A percentile compares a stretch with the other conserved stretches of the same genome.
These are phyloP conservation scores for Hycleus cichorii DNA, from an alignment of 1,140 invertebrate species.

Conservation along the genomic window DNA sequence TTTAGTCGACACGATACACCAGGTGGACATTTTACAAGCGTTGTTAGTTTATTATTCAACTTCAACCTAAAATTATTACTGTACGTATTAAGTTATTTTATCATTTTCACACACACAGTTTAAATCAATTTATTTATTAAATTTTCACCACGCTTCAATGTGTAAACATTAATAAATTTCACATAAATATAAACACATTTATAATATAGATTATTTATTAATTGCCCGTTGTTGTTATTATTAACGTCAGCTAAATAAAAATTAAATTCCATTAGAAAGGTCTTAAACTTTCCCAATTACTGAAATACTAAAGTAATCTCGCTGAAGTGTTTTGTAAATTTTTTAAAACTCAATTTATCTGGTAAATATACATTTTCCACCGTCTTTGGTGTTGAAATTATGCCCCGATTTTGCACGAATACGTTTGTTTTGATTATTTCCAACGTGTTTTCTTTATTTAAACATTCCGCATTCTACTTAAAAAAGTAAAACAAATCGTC, in stretches of 20 bases:
- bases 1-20: conserved; percentile 6
- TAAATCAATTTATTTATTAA: too few species aligned
- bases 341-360: conserved; percentile 5
- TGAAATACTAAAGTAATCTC: conserved; percentile 11
- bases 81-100: too few species aligned
- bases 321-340: conserved; percentile 6
- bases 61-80: too few species aligned
- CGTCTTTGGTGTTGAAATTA: conserved; percentile 1
- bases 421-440: conserved; percentile 16
- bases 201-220: too few species aligned
- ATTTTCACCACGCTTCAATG: too few species aligned
- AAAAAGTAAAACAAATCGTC: conserved; percentile 4
- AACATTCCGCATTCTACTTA: conserved; percentile 8
- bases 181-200: too few species aligned
- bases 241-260: not conserved
- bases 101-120: too few species aligned
- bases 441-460: conserved; percentile 9
- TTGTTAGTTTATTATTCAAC: too few species aligned
- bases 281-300: conserved; percentile 12
- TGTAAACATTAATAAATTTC: too few species aligned
- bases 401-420: conserved; percentile 10
- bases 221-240: too few species aligned
- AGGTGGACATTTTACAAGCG: too few species aligned
- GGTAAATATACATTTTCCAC: too few species aligned
- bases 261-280: conserved; percentile 10